Conservation (phyloP, 2,888 invertebrate species). For the Erynnis tages region DNA sequence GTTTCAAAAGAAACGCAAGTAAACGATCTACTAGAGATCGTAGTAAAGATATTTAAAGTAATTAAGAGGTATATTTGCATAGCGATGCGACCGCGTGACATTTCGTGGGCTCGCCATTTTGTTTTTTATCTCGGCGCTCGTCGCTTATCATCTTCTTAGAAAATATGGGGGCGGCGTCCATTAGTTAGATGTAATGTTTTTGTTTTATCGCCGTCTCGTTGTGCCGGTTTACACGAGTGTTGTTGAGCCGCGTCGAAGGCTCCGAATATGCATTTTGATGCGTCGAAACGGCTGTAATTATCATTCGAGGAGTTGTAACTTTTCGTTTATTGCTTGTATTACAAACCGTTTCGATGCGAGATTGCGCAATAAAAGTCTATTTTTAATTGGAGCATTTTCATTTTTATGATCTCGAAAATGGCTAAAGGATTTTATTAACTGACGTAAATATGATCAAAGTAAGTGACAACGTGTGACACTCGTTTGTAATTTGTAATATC, state of each 20-base stretch:
- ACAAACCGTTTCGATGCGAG: conserved; percentile 47
- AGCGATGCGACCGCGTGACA: conserved; percentile 60
- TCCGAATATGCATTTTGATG: conserved; percentile 52
- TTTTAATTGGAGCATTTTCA: conserved; percentile 62
- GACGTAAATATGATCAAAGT: conserved; percentile 26
- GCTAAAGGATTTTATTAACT: conserved; percentile 41
- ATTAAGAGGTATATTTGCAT: conserved; percentile 72
- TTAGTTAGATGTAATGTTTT: conserved; percentile 53
- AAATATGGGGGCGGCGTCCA: conserved; percentile 47
- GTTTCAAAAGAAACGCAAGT: conserved; percentile 71
- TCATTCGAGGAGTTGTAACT: conserved; percentile 56
- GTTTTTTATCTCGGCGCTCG: conserved; percentile 52
- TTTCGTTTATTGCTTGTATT: conserved; percentile 63
- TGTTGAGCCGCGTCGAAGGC: conserved; percentile 42
- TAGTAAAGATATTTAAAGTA: conserved; percentile 65
- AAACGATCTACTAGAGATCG: conserved; percentile 65
- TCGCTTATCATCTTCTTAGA: conserved; percentile 57
- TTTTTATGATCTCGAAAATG: conserved; percentile 58
- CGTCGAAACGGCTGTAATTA: conserved; percentile 59
- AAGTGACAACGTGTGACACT: conserved; percentile 18
- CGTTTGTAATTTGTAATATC: no score
- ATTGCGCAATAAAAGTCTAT: conserved; percentile 59
- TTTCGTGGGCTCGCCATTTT: conserved; percentile 59
- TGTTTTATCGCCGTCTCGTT: conserved; percentile 51
- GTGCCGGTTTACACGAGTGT: conserved; percentile 47